A percentile compares a stretch with the other conserved stretches of the same genome.
Evolutionary conservation across 2,113 vertebrate species (phyloP).

Genomic region (Urocynchramus pylzowi): DNA sequence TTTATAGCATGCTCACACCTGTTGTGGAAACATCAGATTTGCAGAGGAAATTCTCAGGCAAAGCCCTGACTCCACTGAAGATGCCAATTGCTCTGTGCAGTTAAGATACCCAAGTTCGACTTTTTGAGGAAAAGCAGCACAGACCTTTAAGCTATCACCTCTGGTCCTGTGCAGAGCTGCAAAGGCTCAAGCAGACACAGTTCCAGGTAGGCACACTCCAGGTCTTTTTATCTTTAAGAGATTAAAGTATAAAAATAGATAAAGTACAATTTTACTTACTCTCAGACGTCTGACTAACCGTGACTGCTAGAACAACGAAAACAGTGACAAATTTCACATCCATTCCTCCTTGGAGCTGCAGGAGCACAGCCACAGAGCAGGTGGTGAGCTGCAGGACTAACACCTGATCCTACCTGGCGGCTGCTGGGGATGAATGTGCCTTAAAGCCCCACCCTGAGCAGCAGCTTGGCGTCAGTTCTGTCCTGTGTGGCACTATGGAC

Average conservation of each 20-base stretch:
- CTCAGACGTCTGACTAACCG: background rate
- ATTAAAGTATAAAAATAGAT: background rate
- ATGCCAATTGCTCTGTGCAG: background rate
- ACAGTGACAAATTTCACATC: background rate
- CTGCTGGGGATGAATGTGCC: background rate
- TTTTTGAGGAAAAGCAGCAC: background rate
- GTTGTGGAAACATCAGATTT: background rate
- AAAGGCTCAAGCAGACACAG: background rate
- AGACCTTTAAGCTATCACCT: background rate
- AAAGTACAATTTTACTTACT: conserved; percentile 60
- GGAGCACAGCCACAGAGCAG: background rate
- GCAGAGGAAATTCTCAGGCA: background rate
- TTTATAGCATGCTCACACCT: background rate
- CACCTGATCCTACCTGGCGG: background rate
- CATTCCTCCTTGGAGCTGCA: conserved; percentile 11
- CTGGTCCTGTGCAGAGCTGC: background rate
- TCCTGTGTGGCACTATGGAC: background rate
- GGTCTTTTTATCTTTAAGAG: background rate
- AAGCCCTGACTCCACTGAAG: background rate
- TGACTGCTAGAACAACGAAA: background rate
- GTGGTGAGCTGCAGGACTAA: background rate
- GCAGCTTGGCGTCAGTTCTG: background rate
- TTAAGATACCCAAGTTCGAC: background rate
- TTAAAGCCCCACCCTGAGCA: conserved; percentile 61
- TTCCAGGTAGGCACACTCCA: background rate